Conservation (phyloP, 2,113 vertebrate genomes). For the Megaceryle maxima region DNA sequence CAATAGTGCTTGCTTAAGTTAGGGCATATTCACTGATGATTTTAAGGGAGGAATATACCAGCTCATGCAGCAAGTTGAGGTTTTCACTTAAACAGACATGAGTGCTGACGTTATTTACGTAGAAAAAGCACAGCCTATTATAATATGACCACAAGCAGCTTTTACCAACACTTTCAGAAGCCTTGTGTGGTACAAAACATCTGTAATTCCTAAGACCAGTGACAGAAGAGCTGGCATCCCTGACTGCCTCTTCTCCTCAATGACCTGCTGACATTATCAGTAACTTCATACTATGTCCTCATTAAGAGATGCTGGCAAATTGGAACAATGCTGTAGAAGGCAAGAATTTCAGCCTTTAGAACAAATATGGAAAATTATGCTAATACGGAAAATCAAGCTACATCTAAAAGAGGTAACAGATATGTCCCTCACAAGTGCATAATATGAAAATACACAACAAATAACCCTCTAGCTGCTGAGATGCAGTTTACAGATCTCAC, state of each 20-base stretch:
- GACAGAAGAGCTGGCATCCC: background rate
- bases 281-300: background rate
- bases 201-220: background rate
- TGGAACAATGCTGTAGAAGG: background rate
- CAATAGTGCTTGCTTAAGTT: background rate
- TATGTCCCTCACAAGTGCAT: background rate
- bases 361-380: background rate
- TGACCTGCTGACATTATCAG: background rate
- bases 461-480: background rate
- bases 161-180: background rate
- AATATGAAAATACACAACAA: background rate
- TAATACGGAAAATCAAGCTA: background rate
- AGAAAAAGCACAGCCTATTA: background rate
- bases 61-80: background rate
- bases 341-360: background rate
- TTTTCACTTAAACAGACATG: background rate
- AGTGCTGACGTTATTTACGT: background rate
- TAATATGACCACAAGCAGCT: background rate
- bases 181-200: background rate
- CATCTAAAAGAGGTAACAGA: background rate
- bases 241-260: background rate
- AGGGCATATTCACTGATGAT: background rate
- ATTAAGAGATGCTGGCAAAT: background rate
- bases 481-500: background rate
- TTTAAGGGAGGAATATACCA: background rate